These are phyloP conservation scores for Exaiptasia diaphana DNA, from an alignment of 64 coral and sea anemone genomes.

Conservation along the genomic window DNA sequence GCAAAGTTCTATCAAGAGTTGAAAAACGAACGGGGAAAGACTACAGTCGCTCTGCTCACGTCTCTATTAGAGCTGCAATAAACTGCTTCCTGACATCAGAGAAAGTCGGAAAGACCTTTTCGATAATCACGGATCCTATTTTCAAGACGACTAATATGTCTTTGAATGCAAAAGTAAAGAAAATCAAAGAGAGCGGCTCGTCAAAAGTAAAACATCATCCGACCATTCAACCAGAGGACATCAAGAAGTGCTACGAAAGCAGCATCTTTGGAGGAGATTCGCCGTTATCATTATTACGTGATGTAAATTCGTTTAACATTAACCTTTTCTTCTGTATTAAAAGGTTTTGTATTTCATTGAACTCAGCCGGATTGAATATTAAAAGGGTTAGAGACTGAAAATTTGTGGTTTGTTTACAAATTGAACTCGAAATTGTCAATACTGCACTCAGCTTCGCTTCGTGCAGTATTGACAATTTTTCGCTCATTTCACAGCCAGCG, in stretches of 20 bases:
- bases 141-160: slow-evolving; percentile 37
- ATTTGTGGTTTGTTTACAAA: too few species aligned
- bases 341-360: too few species aligned
- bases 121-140: slow-evolving; percentile 10
- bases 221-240: slow-evolving; percentile 36
- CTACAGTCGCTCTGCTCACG: background rate
- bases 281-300: background rate
- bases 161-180: slow-evolving; percentile 29
- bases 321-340: background rate
- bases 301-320: slow-evolving; percentile 21
- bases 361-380: too few species aligned
- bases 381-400: too few species aligned
- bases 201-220: slow-evolving; percentile 28
- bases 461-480: too few species aligned
- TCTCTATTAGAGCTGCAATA: background rate
- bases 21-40: too few species aligned
- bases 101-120: background rate
- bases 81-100: background rate
- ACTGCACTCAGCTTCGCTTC: too few species aligned
- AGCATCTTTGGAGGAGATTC: slow-evolving; percentile 17
- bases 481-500: too few species aligned
- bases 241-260: slow-evolving; percentile 18
- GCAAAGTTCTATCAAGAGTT: too few species aligned
- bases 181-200: slow-evolving; percentile 3
- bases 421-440: too few species aligned